Base-by-base conservation (phyloP, 2,888 invertebrate species). In the Eugnorisma glareosa region DNA sequence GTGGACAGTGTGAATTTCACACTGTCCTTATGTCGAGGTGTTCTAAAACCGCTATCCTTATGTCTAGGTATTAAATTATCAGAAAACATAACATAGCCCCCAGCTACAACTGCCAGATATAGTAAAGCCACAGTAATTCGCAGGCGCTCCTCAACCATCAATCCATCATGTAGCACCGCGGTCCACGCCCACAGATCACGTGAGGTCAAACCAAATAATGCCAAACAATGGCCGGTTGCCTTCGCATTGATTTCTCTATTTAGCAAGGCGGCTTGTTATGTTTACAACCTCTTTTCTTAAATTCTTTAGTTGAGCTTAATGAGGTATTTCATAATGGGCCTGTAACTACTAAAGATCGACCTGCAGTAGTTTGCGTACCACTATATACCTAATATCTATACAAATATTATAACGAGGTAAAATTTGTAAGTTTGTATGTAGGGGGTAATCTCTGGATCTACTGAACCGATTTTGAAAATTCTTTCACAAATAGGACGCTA, bases 191-290 rank as follows among this genome's bases (percentile, higher is more conserved):
- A 68, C 24, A 48, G 78, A 73, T 85, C 83, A 70, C 57, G 1
- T 5, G 57, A 18, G 78, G 85, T 84, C 82, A 73, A 51, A 24
- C 28, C 21, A 43, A 48, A 51, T 59, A 72, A 59, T 11, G 51
- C 43, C 28, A 70, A 69, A 78, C 82, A 85, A 84, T 82, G 73
- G 61, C 48, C 70, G n/a, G 18, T 45, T n/a, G 54, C 74, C 74
- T 81, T 67, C 73, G 61, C 72, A 85, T 84, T 75, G 72, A 85
- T 84, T 84, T 84, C 82, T 82, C 72, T 77, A 82, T 82, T 61
- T 48, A 67, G 82, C 61, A 81, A 79, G 37, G 40, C 18, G 13
- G 18, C 35, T 40, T 6, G 66, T 59, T 40, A 28, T 79, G 57
- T 64, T 48, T 31, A 71, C 54, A 57, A 57, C 54, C 7, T 77